phyloP scores from a whole-genome alignment of 2,888 invertebrate species.

The Chouioia cunea region DNA sequence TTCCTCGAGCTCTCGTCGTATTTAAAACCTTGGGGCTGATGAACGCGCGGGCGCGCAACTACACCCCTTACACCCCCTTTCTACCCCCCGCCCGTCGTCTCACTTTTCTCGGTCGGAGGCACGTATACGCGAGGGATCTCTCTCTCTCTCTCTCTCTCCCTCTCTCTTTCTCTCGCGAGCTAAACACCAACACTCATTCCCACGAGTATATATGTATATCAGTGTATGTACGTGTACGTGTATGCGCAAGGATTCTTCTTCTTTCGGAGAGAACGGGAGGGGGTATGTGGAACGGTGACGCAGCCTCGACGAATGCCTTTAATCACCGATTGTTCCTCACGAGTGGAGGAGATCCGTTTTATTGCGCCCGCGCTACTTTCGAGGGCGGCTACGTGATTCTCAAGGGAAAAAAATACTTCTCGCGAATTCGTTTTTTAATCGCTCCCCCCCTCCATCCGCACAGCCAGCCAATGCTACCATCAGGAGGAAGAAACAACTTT shows the following conservation, averaged over 20 bases:
- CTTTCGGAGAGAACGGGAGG: neutral
- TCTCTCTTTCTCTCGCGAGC: neutral
- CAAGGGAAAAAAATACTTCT: too few relatives aligned
- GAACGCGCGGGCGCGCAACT: slow-evolving; percentile 59
- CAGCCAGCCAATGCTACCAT: too few relatives aligned
- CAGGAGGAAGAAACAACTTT: too few relatives aligned
- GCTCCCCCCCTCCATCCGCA: too few relatives aligned
- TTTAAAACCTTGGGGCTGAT: slow-evolving; percentile 70
- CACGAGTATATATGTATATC: neutral
- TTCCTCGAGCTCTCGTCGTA: slow-evolving; percentile 63
- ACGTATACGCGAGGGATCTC: slow-evolving; percentile 36
- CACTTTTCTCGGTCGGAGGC: slow-evolving; percentile 31
- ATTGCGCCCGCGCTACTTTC: slow-evolving; percentile 18
- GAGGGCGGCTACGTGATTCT: too few relatives aligned
- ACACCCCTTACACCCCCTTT: slow-evolving; percentile 46
- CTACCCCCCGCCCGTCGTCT: slow-evolving; percentile 52
- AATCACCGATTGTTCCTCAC: slow-evolving; percentile 41
- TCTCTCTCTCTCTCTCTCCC: neutral
- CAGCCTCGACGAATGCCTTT: slow-evolving; percentile 41
- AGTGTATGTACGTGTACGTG: neutral
- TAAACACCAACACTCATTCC: slow-evolving; percentile 6
- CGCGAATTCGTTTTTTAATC: too few relatives aligned
- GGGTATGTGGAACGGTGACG: slow-evolving; percentile 1
- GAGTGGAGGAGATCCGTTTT: slow-evolving; percentile 23
- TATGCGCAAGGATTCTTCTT: slow-evolving; percentile 20